A percentile compares a stretch with the other conserved stretches of the same genome.
phyloP scores from a whole-genome alignment of 1,140 invertebrate genomes.

The Dendrolimus punctatus region DNA sequence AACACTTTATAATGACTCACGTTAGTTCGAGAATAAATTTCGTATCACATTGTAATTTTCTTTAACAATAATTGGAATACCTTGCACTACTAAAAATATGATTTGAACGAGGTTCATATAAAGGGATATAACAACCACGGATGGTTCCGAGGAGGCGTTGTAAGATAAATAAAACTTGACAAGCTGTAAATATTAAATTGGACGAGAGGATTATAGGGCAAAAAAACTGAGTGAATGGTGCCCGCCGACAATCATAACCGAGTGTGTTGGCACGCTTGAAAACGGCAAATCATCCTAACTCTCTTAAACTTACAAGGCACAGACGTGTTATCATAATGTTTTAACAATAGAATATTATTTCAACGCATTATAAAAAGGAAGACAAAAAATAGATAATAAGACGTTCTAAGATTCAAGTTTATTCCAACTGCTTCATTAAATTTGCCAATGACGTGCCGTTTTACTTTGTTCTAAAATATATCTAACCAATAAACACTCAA shows the following conservation, averaged over 20 bases:
- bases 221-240: slow-evolving; percentile 26
- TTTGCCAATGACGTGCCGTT: slow-evolving; percentile 38
- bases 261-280: slow-evolving; percentile 18
- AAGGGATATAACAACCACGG: slow-evolving; percentile 32
- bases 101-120: slow-evolving; percentile 26
- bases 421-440: slow-evolving; percentile 45
- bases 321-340: slow-evolving; percentile 38
- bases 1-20: too few species aligned
- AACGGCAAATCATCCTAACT: slow-evolving; percentile 42
- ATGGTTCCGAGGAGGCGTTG: slow-evolving; percentile 30
- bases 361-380: slow-evolving; percentile 32
- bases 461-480: slow-evolving; percentile 53
- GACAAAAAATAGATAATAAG: slow-evolving; percentile 33
- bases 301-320: slow-evolving; percentile 42
- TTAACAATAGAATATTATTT: slow-evolving; percentile 50
- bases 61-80: too few species aligned
- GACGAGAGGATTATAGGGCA: slow-evolving; percentile 35
- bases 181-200: slow-evolving; percentile 50
- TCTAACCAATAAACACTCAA: slow-evolving; percentile 57
- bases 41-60: too few species aligned
- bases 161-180: slow-evolving; percentile 40
- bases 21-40: too few species aligned
- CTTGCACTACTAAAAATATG: slow-evolving; percentile 34
- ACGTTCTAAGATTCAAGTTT: slow-evolving; percentile 21
- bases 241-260: slow-evolving; percentile 31